Base-by-base conservation (phyloP, 2,888 invertebrate species). In the Euplagia quadripunctaria region DNA sequence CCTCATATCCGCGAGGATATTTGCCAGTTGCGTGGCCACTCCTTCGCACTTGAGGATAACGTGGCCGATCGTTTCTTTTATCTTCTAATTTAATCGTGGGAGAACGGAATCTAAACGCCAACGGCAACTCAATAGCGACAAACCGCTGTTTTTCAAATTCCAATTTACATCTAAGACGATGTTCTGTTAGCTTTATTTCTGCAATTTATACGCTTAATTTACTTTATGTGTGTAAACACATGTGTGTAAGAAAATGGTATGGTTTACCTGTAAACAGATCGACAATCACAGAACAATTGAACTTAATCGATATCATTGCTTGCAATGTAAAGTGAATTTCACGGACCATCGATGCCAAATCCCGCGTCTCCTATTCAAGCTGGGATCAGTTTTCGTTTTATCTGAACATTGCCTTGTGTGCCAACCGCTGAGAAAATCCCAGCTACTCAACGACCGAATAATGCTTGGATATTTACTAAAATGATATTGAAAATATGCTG, bases 361-460 rank as follows among this genome's bases (percentile, higher is more conserved):
- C 71, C 70, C 72, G 72, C 71, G 68, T 84, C 81, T 85, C 76
- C 76, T 81, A 86, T 84, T 85, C 74, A 79, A 79, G 74, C 84
- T 80, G 80, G 91, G 91, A 91, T 93, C 91, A 91, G 87, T 86
- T 74, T 83, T 85, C 88, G 87, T 85, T 88, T 93, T 93, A 94
- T 92, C 93, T 90, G 88, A 86, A 90, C 89, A 90, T 90, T 89
- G 89, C 88, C 87, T 89, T 90, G 82, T 85, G 83, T 85, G 86
- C 87, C 84, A 84, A 79, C 83, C 83, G 77, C 79, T 74, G 68
- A 69, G 74, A 74, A 73, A 81, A 81, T 85, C 83, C 81, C 67
- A 68, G 71, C 78, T 65, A 76, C 67, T 77, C 75, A 70, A 61
- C 67, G 70, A 65, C 52, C 70, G 71, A 65, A 73, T 76, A 77